Conservation (phyloP, 1,140 invertebrate species). For the Tyrophagus putrescentiae region DNA sequence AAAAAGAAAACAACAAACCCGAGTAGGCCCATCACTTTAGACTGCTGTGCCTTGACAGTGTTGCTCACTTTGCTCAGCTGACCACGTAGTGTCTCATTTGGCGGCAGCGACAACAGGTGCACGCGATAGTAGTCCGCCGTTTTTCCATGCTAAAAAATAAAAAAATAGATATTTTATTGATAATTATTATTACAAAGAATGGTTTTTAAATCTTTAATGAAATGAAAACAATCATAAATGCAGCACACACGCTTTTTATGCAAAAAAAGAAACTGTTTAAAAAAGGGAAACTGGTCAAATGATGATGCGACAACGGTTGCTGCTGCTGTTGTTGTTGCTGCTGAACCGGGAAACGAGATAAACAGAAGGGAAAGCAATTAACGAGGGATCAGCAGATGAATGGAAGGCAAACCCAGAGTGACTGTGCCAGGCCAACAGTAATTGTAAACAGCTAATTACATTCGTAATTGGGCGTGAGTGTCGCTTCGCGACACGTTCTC, state of each 20-base stretch:
- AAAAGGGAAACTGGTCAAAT: neutral
- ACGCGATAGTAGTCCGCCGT: conserved; percentile 56
- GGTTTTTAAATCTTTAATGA: no score
- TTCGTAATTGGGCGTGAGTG: no score
- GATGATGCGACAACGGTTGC: neutral
- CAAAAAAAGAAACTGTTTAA: neutral
- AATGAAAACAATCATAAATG: no score
- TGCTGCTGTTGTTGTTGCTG: neutral
- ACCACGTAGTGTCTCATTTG: conserved; percentile 21
- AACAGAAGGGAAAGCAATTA: no score
- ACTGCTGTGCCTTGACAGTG: neutral
- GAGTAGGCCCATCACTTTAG: neutral
- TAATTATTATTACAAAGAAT: neutral
- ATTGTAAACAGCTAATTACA: no score
- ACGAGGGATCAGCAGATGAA: no score
- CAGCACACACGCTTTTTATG: no score
- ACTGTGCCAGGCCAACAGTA: no score
- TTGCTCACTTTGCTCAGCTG: conserved; percentile 14
- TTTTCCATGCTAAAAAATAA: conserved; percentile 52
- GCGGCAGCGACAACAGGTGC: conserved; percentile 36
- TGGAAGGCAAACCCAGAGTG: no score
- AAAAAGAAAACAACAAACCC: neutral
- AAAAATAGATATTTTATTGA: conserved; percentile 6
- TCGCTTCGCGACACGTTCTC: no score
- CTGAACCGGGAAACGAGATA: no score